Evolutionary conservation across 1,140 invertebrate species (phyloP).

Genomic region (Scylla paramamosain): DNA sequence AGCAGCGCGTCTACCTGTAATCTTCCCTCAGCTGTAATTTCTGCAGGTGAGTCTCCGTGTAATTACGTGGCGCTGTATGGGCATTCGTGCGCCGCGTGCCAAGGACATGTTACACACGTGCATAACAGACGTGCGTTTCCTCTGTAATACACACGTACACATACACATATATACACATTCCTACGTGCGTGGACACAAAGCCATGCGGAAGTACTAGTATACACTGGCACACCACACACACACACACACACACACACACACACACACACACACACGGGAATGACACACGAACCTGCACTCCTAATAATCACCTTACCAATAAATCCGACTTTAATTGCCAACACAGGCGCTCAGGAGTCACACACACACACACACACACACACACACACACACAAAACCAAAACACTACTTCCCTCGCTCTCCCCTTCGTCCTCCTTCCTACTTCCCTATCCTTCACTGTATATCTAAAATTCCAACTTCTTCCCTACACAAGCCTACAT

Average conservation of each 20-base stretch:
- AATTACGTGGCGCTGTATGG: not conserved
- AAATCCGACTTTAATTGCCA: slow-evolving; percentile 1
- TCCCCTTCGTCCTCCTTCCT: no score
- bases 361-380: no score
- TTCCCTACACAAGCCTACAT: no score
- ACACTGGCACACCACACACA: no score
- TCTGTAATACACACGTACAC: not conserved
- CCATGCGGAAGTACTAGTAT: not conserved
- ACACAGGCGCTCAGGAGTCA: not conserved
- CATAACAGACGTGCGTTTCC: not conserved
- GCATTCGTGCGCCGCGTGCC: not conserved
- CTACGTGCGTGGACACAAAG: not conserved
- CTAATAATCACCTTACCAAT: not conserved
- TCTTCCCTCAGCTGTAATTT: not conserved
- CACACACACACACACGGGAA: no score
- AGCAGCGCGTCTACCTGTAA: not conserved
- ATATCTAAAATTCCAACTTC: no score
- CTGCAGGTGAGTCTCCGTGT: not conserved
- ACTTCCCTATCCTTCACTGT: no score
- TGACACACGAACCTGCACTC: not conserved
- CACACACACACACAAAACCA: no score
- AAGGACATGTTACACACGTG: no score
- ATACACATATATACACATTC: slow-evolving; percentile 31
- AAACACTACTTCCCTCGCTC: no score
- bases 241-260: not conserved